Base-by-base conservation (phyloP, 1,140 invertebrate species). In the Drosophila miranda region DNA sequence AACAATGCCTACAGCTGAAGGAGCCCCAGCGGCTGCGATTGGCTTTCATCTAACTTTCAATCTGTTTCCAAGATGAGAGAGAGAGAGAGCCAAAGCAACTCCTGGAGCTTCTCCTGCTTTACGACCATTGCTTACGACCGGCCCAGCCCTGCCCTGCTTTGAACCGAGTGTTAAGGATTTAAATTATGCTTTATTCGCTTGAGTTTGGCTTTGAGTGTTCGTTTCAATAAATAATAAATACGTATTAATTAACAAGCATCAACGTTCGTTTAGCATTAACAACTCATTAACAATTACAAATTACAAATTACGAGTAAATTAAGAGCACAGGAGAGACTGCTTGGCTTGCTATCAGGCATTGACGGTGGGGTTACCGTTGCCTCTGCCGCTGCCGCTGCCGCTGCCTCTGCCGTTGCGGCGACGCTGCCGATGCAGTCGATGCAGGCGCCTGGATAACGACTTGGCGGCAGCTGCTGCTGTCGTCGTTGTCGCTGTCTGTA, bases 231-330 rank as follows among this genome's bases (percentile, higher is more conserved):
- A 78, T 78, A 84, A 86, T 86, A 84, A 86, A 84, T 86, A 86
- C 51, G 54, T 74, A 86, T 77, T 73, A 83, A 76, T 83, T 83
- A 84, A 84, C 80, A 84, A 68, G 77, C 81, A 60, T 64, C 64
- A 68, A 43, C 64, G 50, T 13, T 74, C 64, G 50, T 13, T 74
- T 69, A 57, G 59, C 78, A 73, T 77, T 86, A 84, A 84, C 81
- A 84, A 83, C 64, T 79, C 80, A 84, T 86, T 84, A 86, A 86
- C 77, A 86, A 86, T 86, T 80, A 80, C 55, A 57, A 63, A 38
- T 34, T 45, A 80, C 55, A 57, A 67, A 43, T 34, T 45, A 58
- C 42, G 38, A 55, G 23, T 51, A 23, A 60, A 59, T 59, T 80
- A 75, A 41, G 34, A 44, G 11, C 11, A 4, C 3, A 38, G 3